A percentile compares a stretch with the other conserved stretches of the same genome.
These are phyloP conservation scores for Caerostris extrusa DNA, from an alignment of 1,140 invertebrate species.

Conservation along the genomic window DNA sequence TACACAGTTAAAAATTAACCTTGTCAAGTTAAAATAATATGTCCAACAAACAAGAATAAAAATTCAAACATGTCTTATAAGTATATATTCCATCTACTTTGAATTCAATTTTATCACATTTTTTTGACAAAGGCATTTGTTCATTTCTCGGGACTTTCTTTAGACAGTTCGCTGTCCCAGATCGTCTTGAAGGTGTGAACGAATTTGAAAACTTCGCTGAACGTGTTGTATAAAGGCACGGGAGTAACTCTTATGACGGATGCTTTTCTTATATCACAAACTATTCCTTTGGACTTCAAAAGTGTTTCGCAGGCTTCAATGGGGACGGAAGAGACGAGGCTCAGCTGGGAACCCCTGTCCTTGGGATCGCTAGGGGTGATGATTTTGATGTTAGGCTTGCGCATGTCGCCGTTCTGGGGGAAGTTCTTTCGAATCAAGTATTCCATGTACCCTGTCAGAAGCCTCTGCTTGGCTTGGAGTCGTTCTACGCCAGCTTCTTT, in stretches of 20 bases:
- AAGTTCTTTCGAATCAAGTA: slow-evolving; percentile 80
- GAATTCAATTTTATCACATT: too few species aligned
- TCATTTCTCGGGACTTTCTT: neutral
- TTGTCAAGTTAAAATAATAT: too few species aligned
- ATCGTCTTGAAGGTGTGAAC: slow-evolving; percentile 79
- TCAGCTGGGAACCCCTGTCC: slow-evolving; percentile 84
- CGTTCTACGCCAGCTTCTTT: slow-evolving; percentile 83
- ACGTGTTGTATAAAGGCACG: slow-evolving; percentile 84
- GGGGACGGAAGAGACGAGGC: slow-evolving; percentile 82
- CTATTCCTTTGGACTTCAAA: slow-evolving; percentile 83
- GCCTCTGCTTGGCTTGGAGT: slow-evolving; percentile 82
- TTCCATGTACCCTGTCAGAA: slow-evolving; percentile 85
- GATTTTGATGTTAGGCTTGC: slow-evolving; percentile 80
- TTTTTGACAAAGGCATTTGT: too few species aligned
- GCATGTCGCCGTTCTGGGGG: slow-evolving; percentile 16
- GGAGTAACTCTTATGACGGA: slow-evolving; percentile 84
- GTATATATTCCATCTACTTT: too few species aligned
- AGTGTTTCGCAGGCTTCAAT: slow-evolving; percentile 82
- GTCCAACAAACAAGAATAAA: too few species aligned
- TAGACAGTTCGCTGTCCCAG: neutral
- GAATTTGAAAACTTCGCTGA: slow-evolving; percentile 83
- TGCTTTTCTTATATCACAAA: slow-evolving; percentile 84
- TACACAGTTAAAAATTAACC: too few species aligned
- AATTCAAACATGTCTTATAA: too few species aligned
- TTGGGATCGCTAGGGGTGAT: slow-evolving; percentile 84